phyloP scores from a whole-genome alignment of 2,888 invertebrate genomes.

The Ditula angustiorana region DNA sequence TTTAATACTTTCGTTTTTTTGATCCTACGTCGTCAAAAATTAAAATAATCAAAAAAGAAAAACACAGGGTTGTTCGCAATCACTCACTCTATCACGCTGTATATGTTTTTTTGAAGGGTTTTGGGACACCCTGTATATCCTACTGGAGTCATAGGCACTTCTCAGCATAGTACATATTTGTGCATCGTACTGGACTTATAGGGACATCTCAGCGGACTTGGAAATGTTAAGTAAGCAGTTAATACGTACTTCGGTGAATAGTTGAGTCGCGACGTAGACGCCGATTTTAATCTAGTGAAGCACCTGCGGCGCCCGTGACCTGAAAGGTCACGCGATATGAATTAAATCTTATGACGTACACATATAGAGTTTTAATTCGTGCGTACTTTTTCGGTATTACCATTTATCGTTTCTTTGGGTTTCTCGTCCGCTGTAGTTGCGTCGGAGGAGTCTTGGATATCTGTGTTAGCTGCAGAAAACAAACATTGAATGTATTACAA shows the following conservation, averaged over 20 bases:
- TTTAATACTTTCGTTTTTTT: too few relatives aligned
- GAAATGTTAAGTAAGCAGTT: background rate
- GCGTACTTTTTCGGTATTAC: constrained; percentile 49
- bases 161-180: too few relatives aligned
- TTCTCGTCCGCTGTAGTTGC: constrained; percentile 81
- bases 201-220: too few relatives aligned
- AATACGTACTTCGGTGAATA: constrained; percentile 83
- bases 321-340: constrained; percentile 46
- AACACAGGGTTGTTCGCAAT: too few relatives aligned
- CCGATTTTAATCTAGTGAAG: constrained; percentile 89
- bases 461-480: constrained; percentile 73
- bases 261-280: constrained; percentile 89
- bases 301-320: constrained; percentile 87
- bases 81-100: too few relatives aligned
- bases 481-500: too few relatives aligned
- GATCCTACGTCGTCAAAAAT: too few relatives aligned
- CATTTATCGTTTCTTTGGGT: constrained; percentile 73
- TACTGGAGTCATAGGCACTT: too few relatives aligned
- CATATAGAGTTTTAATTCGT: background rate
- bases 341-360: constrained; percentile 24
- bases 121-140: too few relatives aligned
- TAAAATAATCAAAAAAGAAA: too few relatives aligned
- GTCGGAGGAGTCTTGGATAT: constrained; percentile 85
- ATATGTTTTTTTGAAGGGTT: too few relatives aligned
- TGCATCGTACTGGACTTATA: too few relatives aligned